Conservation (phyloP, 2,888 invertebrate genomes). For the Drosophila atripex region DNA sequence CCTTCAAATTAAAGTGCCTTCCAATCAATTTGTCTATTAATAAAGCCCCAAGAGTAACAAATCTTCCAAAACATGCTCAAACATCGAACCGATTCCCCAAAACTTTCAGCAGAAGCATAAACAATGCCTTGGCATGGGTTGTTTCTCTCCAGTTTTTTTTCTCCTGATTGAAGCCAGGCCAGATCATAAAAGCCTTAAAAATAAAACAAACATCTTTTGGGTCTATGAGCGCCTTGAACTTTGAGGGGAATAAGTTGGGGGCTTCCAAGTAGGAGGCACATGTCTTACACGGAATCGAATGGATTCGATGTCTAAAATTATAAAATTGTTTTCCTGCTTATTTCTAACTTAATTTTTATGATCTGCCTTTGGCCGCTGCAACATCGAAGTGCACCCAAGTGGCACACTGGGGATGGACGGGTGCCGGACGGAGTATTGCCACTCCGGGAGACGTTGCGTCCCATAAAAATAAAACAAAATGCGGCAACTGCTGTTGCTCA, state of each 20-base stretch:
- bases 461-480: slow-evolving; percentile 58
- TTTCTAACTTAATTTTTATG: slow-evolving; percentile 58
- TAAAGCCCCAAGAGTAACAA: slow-evolving; percentile 40
- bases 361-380: slow-evolving; percentile 36
- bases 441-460: slow-evolving; percentile 37
- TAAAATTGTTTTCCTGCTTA: slow-evolving; percentile 44
- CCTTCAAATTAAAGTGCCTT: slow-evolving; percentile 42
- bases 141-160: slow-evolving; percentile 7
- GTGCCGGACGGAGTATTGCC: slow-evolving; percentile 19
- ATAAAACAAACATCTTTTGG: slow-evolving; percentile 60
- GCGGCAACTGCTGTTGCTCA: slow-evolving; percentile 49
- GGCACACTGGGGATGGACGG: slow-evolving; percentile 6
- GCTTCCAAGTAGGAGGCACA: slow-evolving; percentile 28
- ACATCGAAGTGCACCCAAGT: slow-evolving; percentile 54
- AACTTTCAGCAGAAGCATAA: slow-evolving; percentile 72
- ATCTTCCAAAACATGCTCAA: slow-evolving; percentile 36
- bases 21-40: slow-evolving; percentile 62
- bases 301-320: slow-evolving; percentile 65
- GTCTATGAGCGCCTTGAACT: slow-evolving; percentile 73
- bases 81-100: slow-evolving; percentile 42
- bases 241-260: slow-evolving; percentile 36
- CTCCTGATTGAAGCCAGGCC: slow-evolving; percentile 37
- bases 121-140: slow-evolving; percentile 62
- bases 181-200: slow-evolving; percentile 58
- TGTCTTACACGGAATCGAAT: slow-evolving; percentile 46